Percentiles rank a stretch among this genome's conserved stretches.
Conservation (phyloP, 2,888 invertebrate genomes). For the Caenorhabditis sp. region DNA sequence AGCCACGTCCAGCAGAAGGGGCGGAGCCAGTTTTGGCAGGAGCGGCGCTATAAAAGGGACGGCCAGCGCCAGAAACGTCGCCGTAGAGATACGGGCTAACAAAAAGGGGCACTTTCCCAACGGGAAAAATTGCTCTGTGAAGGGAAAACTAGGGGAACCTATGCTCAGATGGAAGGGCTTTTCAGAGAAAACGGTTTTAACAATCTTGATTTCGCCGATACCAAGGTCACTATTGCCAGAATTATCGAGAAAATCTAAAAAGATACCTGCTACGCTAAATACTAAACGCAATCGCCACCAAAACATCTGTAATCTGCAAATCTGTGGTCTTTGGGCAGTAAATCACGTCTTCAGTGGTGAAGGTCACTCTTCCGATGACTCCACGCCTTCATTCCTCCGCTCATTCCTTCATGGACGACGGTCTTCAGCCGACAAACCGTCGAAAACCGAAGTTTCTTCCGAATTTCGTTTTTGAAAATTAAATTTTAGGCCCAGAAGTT, state of each 20-base stretch:
- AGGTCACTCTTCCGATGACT: not conserved
- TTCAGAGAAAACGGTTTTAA: no score
- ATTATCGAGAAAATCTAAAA: no score
- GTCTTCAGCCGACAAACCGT: not conserved
- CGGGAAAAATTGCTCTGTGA: not conserved
- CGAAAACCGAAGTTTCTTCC: not conserved
- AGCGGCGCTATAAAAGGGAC: constrained; percentile 59
- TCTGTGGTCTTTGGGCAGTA: not conserved
- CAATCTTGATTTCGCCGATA: no score
- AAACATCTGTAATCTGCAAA: not conserved
- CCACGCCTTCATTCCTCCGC: not conserved
- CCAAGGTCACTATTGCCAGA: no score
- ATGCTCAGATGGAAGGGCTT: no score
- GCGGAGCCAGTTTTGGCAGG: constrained; percentile 53
- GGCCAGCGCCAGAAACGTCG: constrained; percentile 42
- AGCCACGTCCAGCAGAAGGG: constrained; percentile 52
- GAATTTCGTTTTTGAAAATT: constrained; percentile 10
- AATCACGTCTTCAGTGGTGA: not conserved
- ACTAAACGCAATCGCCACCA: not conserved
- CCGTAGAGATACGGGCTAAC: constrained; percentile 75
- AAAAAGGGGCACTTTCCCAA: constrained; percentile 10
- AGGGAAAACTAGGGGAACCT: constrained; percentile 28
- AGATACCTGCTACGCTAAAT: no score
- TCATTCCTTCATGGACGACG: not conserved
- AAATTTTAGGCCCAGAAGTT: constrained; percentile 28